Base-by-base conservation (phyloP, 2,113 vertebrate species). In the Rhea americana region DNA sequence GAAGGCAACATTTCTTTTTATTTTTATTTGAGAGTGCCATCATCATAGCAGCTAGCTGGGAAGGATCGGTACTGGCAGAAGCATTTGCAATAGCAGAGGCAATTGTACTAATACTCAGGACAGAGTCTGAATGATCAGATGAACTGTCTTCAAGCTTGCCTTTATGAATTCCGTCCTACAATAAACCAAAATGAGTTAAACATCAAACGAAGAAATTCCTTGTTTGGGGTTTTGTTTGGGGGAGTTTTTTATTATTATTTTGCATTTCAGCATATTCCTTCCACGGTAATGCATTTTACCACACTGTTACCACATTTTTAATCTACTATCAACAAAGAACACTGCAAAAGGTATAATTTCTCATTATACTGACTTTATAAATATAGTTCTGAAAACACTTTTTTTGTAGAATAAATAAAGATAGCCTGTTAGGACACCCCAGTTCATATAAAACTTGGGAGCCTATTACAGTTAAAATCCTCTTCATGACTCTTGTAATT, bases 41-140 rank as follows among this genome's bases (percentile, higher is more conserved):
- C 90, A 99, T 99, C 98, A 99, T 99, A 83, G 98, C 98, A 85
- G 98, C 99, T 71, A 99, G 97, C 87, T 99, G 98, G 22, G 98
- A 97, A n/a, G 99, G 98, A 48, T 99, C 98, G 9, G 98, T 97
- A 84, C 97, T 99, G 79, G 98, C 91, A 13, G 99, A 99, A 9
- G 98, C 99, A 83, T 99, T 97, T 7, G 98, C 98, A 66, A 99
- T 99, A 53, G 99, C 99, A 47, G 98, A 98, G 59, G 99, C 98
- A 80, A 99, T 99, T 10, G 98, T 99, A 91, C 99, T 99, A 89
- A 99, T 98, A 74, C 98, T 99, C n/a, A 99, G 97, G 35, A 98
- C 85, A 71, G 98, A 97, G 45, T 97, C 92, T 76, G 93, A 90
- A 25, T 24, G 32, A 21, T 93, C 81, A 81, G 67, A 28, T 9